Evolutionary conservation across 2,888 invertebrate species (phyloP).

Genomic region (Apomyelois bistriatella): DNA sequence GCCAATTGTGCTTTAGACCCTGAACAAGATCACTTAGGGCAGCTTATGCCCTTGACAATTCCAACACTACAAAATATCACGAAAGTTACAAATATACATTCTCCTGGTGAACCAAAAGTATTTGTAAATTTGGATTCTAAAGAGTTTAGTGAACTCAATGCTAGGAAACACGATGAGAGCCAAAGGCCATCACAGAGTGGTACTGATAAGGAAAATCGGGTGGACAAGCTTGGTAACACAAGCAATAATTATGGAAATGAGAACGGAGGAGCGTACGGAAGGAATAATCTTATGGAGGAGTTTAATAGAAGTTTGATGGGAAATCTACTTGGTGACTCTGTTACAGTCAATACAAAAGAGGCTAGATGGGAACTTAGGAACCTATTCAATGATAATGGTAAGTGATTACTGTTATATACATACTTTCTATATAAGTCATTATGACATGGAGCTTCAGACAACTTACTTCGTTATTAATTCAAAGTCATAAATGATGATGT

Average conservation of each 20-base stretch:
- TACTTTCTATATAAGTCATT: no score
- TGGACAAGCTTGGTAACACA: constrained; percentile 33
- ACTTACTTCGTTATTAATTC: no score
- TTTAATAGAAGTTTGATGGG: constrained; percentile 72
- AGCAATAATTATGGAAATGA: constrained; percentile 44
- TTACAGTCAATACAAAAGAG: constrained; percentile 85
- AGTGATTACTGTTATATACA: constrained; percentile 12
- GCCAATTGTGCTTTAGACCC: constrained; percentile 72
- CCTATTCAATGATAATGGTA: constrained; percentile 79
- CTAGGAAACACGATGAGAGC: constrained; percentile 54
- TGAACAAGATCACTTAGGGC: constrained; percentile 69
- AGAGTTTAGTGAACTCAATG: constrained; percentile 62
- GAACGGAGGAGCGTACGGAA: constrained; percentile 50
- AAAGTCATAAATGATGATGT: no score
- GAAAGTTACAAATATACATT: constrained; percentile 71
- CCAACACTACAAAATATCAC: constrained; percentile 71
- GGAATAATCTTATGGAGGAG: constrained; percentile 70
- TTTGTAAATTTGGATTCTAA: constrained; percentile 72
- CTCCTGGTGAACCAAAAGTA: constrained; percentile 72
- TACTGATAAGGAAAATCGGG: constrained; percentile 58
- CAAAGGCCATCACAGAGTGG: constrained; percentile 32
- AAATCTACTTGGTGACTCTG: constrained; percentile 78
- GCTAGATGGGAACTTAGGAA: constrained; percentile 83
- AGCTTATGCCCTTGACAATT: constrained; percentile 66
- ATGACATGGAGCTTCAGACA: no score